These are phyloP conservation scores for Hartigia nigra DNA, from an alignment of 2,888 invertebrate species.

Conservation along the genomic window DNA sequence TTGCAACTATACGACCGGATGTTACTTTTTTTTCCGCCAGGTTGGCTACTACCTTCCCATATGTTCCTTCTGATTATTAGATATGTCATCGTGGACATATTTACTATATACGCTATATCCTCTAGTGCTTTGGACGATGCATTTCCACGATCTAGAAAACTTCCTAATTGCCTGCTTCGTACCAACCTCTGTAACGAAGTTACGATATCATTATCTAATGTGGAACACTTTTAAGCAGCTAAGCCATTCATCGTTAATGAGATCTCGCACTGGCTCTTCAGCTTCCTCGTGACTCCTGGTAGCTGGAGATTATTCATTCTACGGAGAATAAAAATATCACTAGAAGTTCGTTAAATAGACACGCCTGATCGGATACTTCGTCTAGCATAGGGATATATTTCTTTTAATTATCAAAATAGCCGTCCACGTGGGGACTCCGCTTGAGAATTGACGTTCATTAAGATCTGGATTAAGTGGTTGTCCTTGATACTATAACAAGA, in stretches of 20 bases:
- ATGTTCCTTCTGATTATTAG: not conserved
- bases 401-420: not conserved
- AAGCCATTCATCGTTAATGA: constrained; percentile 43
- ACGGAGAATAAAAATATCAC: not conserved
- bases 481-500: not conserved
- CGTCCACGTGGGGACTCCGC: not conserved
- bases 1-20: too few species aligned
- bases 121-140: not conserved
- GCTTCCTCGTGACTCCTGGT: not conserved
- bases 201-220: constrained; percentile 36
- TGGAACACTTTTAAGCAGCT: constrained; percentile 38
- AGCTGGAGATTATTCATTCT: not conserved
- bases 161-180: not conserved
- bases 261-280: constrained; percentile 28
- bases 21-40: too few species aligned
- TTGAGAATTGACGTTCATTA: not conserved
- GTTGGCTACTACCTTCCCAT: too few species aligned
- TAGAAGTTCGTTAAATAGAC: constrained; percentile 48
- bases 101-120: not conserved
- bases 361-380: constrained; percentile 34
- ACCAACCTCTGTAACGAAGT: not conserved
- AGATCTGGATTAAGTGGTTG: not conserved
- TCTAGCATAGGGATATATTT: not conserved
- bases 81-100: not conserved
- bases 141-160: not conserved